These are phyloP conservation scores for Eristalis intricaria DNA, from an alignment of 2,888 invertebrate species.

Conservation along the genomic window DNA sequence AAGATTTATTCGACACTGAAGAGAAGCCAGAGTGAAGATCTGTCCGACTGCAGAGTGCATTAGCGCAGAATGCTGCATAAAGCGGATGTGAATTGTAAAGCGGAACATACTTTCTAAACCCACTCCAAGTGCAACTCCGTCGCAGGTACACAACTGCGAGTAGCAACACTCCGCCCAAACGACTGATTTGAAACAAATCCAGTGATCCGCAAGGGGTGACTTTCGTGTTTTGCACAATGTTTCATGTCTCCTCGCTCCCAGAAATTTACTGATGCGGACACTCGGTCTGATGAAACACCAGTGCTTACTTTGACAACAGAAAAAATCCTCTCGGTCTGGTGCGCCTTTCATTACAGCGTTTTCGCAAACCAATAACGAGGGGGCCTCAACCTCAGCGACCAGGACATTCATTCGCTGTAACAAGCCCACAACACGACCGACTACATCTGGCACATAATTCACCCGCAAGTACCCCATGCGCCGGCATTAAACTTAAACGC, in stretches of 20 bases:
- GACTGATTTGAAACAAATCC: not conserved
- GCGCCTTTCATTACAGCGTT: not conserved
- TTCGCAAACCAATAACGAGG: not conserved
- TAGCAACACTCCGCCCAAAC: not conserved
- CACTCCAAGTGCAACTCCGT: not conserved
- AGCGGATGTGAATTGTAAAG: not conserved
- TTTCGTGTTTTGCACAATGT: not conserved
- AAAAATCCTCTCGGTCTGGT: not conserved
- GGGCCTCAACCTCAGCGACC: not conserved
- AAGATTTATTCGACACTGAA: conserved; percentile 87
- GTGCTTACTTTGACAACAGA: not conserved
- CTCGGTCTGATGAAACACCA: not conserved
- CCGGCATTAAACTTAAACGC: conserved; percentile 60
- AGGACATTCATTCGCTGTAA: not conserved
- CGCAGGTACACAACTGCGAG: not conserved
- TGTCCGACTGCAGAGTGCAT: not conserved
- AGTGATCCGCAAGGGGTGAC: not conserved
- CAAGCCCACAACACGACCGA: conserved; percentile 18
- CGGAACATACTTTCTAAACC: not conserved
- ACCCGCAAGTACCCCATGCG: conserved; percentile 28
- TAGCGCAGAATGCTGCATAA: not conserved
- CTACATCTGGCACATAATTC: conserved; percentile 40
- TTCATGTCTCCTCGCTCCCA: too few species aligned
- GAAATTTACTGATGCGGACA: not conserved
- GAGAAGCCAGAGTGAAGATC: conserved; percentile 84